Percentiles rank a stretch among this genome's conserved stretches.
Conservation (phyloP, 1,140 invertebrate species). For the Papilio aristodemus region DNA sequence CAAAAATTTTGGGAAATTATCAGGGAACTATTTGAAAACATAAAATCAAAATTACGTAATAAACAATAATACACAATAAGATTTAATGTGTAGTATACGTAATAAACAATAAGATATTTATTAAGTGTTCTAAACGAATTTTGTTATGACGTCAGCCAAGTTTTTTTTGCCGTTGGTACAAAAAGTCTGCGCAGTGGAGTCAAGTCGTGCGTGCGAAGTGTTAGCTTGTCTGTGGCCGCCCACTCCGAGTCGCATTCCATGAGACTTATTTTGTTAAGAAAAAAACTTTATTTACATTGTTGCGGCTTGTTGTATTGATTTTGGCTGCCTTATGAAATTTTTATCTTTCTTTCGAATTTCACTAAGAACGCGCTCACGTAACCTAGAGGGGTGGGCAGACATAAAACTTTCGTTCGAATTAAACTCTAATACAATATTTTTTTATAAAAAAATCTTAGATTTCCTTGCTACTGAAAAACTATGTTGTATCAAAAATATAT, state of each 20-base stretch:
- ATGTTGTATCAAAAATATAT: not conserved
- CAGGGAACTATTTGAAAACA: no score
- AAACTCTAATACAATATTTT: no score
- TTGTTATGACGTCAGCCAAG: conserved; percentile 5
- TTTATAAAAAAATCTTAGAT: no score
- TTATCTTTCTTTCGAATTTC: not conserved
- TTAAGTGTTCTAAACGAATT: not conserved
- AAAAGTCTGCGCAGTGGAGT: not conserved
- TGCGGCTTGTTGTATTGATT: conserved; percentile 3
- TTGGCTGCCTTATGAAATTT: not conserved
- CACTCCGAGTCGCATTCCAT: conserved; percentile 16
- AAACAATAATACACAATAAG: not conserved
- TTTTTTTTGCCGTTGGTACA: not conserved
- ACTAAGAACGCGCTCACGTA: no score
- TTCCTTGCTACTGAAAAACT: no score
- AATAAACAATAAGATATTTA: not conserved
- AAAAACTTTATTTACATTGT: conserved; percentile 20
- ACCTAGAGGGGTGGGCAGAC: no score
- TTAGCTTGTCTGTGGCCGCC: conserved; percentile 12
- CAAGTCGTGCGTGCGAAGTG: conserved; percentile 8
- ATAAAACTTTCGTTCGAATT: no score
- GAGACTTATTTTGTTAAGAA: not conserved
- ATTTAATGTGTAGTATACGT: no score
- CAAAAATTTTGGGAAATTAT: no score
- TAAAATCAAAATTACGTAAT: not conserved